Base-by-base conservation (phyloP, 2,797 vertebrate genomes). In the Sternarchorhynchus goeldii region DNA sequence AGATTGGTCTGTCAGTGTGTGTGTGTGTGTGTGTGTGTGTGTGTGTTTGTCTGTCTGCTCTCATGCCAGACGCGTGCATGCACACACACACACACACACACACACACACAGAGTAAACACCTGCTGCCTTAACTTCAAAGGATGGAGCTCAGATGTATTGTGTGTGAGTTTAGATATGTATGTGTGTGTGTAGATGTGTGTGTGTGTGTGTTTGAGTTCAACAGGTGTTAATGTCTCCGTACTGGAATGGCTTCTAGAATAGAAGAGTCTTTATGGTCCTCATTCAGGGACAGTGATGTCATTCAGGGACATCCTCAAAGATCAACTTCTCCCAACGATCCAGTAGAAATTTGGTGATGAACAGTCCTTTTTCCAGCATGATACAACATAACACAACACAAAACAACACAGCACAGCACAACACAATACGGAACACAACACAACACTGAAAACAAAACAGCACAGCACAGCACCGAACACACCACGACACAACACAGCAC, bases 181-280 rank as follows among this genome's bases (percentile, higher is more conserved):
- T 67, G 55, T 76, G 53, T 59, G 21, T 16, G 10, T 59, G 0
- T 25, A 25, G 25, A 36, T 50, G 39, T 77, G 66, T 25, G 39
- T 77, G 57, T 62, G 58, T 60, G 56, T 60, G 65, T 58, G 16
- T 68, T 0, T 58, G 32, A 4, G 7, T 64, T 20, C 17, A 69
- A 77, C 75, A 69, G 75, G 65, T 69, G 55, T 59, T n/a, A 67
- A 57, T 76, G 74, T 20, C 17, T 12, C 31, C 6, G 56, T 45
- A 50, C 55, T 67, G 50, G 10, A 76, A 64, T 69, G 39, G 5
- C 56, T 32, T 39, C 56, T 21, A 69, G 56, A 69, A 60, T 77
- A 77, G 75, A 77, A 62, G 57, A 53, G 3, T 69, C 57, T 21
- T 59, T 32, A 50, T 68, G 75, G 17, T 59, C 68, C 75, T 58